Conservation (phyloP, 2,113 vertebrate species). For the Pimephales promelas region DNA sequence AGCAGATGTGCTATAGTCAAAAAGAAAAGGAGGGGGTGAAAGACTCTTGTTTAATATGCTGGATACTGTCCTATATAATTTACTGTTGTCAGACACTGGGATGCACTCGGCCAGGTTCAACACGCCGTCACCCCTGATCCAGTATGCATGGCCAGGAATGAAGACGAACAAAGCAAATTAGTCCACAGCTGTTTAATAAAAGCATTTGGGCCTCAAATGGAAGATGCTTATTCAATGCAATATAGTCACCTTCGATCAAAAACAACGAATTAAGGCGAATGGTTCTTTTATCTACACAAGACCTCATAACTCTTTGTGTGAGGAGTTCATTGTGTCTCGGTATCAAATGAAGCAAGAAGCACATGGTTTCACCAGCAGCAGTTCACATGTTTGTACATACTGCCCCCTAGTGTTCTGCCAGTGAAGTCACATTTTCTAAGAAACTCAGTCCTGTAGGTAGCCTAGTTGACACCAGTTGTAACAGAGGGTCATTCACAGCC, state of each 20-base stretch:
- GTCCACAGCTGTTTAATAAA: background rate
- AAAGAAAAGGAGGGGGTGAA: conserved; percentile 50
- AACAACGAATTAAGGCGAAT: background rate
- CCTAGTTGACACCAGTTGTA: too few relatives aligned
- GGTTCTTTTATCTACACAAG: background rate
- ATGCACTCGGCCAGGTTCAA: conserved; percentile 61
- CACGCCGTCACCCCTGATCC: conserved; percentile 19
- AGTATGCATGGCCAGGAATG: background rate
- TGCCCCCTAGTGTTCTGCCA: conserved; percentile 68
- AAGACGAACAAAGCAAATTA: background rate
- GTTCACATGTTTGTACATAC: conserved; percentile 60
- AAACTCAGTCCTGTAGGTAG: too few relatives aligned
- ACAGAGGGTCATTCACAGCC: too few relatives aligned
- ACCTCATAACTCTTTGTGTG: background rate
- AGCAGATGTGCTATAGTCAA: conserved; percentile 80
- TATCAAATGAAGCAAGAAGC: background rate
- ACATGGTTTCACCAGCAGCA: background rate
- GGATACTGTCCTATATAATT: conserved; percentile 70
- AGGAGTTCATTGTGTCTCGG: background rate
- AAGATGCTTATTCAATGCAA: background rate
- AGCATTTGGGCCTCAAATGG: background rate
- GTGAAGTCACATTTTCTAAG: background rate
- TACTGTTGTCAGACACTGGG: conserved; percentile 62
- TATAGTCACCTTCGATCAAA: background rate
- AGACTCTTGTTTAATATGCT: conserved; percentile 69